phyloP scores from a whole-genome alignment of 2,797 vertebrate genomes.

The Emydoidea blandingii region DNA sequence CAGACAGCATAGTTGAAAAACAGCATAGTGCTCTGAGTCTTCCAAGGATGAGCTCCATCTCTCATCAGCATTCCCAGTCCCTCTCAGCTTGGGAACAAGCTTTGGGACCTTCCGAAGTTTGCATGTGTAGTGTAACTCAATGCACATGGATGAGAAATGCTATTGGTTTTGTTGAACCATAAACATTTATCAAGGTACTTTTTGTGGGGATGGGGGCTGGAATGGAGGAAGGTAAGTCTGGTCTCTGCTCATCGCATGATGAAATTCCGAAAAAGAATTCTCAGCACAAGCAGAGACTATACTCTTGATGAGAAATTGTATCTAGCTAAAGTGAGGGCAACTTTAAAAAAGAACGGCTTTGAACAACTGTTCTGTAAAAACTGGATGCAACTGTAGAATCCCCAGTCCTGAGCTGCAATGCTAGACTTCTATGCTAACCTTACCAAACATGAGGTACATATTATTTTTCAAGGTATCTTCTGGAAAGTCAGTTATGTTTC shows the following conservation, averaged over 20 bases:
- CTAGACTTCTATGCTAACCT: not conserved
- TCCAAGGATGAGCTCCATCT: not conserved
- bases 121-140: not conserved
- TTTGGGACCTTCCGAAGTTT: not conserved
- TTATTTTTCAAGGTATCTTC: not conserved
- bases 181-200: not conserved
- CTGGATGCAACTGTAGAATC: not conserved
- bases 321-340: not conserved
- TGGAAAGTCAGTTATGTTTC: not conserved
- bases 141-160: not conserved
- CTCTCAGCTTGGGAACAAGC: not conserved
- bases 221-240: not conserved
- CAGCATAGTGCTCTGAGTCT: not conserved
- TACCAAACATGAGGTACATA: not conserved
- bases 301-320: not conserved
- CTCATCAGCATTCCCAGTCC: accelerated
- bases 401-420: not conserved
- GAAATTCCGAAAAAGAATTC: not conserved
- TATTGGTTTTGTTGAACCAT: not conserved
- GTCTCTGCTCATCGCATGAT: not conserved
- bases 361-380: not conserved
- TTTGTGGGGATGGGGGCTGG: not conserved
- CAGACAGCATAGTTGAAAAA: not conserved
- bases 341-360: not conserved
- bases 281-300: not conserved